Base-by-base conservation (phyloP, 2,797 vertebrate genomes). In the Morus bassanus region DNA sequence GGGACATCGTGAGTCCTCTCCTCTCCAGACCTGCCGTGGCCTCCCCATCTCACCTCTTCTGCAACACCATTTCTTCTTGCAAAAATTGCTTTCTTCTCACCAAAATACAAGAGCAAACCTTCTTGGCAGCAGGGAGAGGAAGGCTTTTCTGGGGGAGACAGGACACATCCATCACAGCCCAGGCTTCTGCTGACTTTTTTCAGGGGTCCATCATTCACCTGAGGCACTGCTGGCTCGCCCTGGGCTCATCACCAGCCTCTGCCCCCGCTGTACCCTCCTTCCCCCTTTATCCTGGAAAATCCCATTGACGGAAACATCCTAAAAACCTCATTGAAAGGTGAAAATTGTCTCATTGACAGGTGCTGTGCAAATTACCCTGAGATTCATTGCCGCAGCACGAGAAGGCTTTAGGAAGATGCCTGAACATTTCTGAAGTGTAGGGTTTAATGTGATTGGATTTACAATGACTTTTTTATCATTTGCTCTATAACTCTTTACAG, bases 191-290 rank as follows among this genome's bases (percentile, higher is more conserved):
- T 45, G 72, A 13, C 16, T 63, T 76, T 76, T 11, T 16, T 21
- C 51, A 51, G 60, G 65, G 54, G 57, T 45, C 31, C 64, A 4
- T 43, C 5, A 1, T 19, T 37, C 72, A 75, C 53, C 48, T 0
- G 1, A 25, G 50, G 53, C 65, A 41, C 22, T 0, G 0, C 60
- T 24, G 48, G 24, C 50, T 86, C 4, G 0, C 18, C 21, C 48
- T 2, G 39, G 60, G 39, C 83, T 80, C 78, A 50, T 45, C 63
- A 24, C n/a, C 53, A 51, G 18, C 56, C 50, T 60, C 79, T 61
- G 59, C 10, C 22, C 30, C 25, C 0, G 0, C 22, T 0, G 2
- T 37, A 13, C 10, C 43, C 21, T 67, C 57, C 53, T 37, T 67
- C 27, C n/a, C 24, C 13, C 21, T 33, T 48, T 3, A 2, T 25